A percentile compares a stretch with the other conserved stretches of the same genome.
Evolutionary conservation across 2,888 invertebrate genomes (phyloP).

Genomic region (Callyntrura guangdongensis): DNA sequence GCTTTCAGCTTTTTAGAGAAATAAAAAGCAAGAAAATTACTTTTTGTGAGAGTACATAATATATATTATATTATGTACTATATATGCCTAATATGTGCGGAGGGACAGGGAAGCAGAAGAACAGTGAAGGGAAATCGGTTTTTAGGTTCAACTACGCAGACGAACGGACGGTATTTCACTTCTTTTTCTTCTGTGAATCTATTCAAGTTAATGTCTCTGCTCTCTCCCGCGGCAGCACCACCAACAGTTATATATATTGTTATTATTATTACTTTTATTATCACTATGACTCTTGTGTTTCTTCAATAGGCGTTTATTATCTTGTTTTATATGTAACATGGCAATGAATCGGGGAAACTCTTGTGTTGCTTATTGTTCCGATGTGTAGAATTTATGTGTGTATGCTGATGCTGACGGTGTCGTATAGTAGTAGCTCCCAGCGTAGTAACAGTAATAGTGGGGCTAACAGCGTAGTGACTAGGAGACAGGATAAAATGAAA

Average conservation of each 20-base stretch:
- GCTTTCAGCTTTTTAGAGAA: constrained; percentile 73
- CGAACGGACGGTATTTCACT: constrained; percentile 42
- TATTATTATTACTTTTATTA: constrained; percentile 21
- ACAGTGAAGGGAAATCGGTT: background rate
- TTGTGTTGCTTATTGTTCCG: background rate
- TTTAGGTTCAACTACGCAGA: constrained; percentile 34
- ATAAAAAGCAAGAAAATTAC: constrained; percentile 74
- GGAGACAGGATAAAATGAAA: constrained; percentile 11
- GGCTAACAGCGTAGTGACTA: background rate
- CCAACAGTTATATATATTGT: constrained; percentile 18
- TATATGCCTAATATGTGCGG: too few species aligned
- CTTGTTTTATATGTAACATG: background rate
- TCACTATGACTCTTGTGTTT: constrained; percentile 41
- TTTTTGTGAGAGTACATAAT: constrained; percentile 40
- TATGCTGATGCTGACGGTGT: background rate
- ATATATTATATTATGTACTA: too few species aligned
- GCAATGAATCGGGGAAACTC: background rate
- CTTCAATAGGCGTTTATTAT: constrained; percentile 35
- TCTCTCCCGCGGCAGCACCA: background rate
- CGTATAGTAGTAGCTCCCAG: background rate
- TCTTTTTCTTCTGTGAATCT: constrained; percentile 33
- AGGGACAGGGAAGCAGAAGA: background rate
- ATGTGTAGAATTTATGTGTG: background rate
- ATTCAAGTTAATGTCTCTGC: constrained; percentile 59
- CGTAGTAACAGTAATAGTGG: too few species aligned